Evolutionary conservation across 2,888 invertebrate genomes (phyloP), one percentile per base, ranked within the genome.

Genomic region (Hydrotaea diabolus): DNA sequence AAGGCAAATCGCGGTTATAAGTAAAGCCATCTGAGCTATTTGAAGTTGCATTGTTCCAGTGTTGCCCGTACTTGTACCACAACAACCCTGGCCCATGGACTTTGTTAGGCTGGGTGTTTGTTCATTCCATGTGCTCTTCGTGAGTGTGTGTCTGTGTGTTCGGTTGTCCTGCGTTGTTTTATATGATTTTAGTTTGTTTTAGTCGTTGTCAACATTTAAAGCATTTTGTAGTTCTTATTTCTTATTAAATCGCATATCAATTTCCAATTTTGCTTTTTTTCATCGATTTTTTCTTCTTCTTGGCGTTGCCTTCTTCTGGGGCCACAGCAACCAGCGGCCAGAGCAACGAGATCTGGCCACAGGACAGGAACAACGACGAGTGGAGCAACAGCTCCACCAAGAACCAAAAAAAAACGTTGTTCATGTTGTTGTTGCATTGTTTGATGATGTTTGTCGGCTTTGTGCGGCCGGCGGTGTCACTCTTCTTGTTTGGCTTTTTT

Each of bases 181-280:
- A 39, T 55, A 55, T 55, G 73, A 62, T 82, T 83, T 80, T 86
- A 82, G 76, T 66, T 82, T 82, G 85, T 62, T 85, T 83, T 85
- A 85, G 82, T 80, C 77, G 85, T 85, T 79, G 79, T 82, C 82
- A 82, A 85, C 82, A 74, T 82, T 82, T 77, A 77, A 82, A 80
- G 82, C 79, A 62, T 85, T 85, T 85, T 85, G 85, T 85, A 85
- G 85, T 85, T 85, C 77, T 82, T 85, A 79, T 86, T 84, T 84
- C 84, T 82, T 84, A 82, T 79, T 80, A 80, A 82, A 78, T 72
- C 72, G 80, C 80, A 80, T 82, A 85, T 86, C 80, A 81, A 83
- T 85, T 82, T 83, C 84, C 69, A 71, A 57, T 69, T 26, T 69
- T 19, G 36, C 8, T 36, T 81, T 36, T 73, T 69, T 23, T 72